Percentiles rank a stretch among this genome's conserved stretches.
Evolutionary conservation across 2,888 invertebrate genomes (phyloP).

Genomic region (Alsophila aescularia): DNA sequence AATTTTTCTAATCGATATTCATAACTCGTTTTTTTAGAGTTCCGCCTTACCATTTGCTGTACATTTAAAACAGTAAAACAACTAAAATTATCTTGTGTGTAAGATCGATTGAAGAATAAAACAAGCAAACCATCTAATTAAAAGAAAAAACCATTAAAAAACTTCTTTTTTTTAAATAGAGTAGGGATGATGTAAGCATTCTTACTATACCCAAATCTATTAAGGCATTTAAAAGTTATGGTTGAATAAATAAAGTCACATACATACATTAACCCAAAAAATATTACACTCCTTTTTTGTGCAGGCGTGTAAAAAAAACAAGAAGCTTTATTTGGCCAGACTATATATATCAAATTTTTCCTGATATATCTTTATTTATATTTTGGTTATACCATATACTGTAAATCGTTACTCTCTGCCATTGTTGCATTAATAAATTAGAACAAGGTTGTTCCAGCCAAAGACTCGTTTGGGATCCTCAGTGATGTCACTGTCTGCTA

Average conservation of each 20-base stretch:
- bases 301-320: too few species aligned
- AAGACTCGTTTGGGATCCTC: neutral
- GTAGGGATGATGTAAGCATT: too few species aligned
- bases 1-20: slow-evolving; percentile 26
- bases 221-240: too few species aligned
- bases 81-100: neutral
- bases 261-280: too few species aligned
- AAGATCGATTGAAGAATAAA: neutral
- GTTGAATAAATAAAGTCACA: too few species aligned
- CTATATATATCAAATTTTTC: neutral
- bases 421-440: slow-evolving; percentile 9
- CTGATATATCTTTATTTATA: neutral
- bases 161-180: too few species aligned
- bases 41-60: slow-evolving; percentile 1
- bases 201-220: too few species aligned
- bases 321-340: neutral
- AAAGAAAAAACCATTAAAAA: too few species aligned
- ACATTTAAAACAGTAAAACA: neutral
- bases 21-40: slow-evolving; percentile 25
- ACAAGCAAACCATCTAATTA: too few species aligned
- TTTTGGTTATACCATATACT: too few species aligned
- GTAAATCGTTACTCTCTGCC: neutral
- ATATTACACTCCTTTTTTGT: too few species aligned
- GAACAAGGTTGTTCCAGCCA: slow-evolving; percentile 1
- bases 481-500: slow-evolving; percentile 11